Conservation (phyloP, 2,888 invertebrate genomes). For the Trimorus sp. region DNA sequence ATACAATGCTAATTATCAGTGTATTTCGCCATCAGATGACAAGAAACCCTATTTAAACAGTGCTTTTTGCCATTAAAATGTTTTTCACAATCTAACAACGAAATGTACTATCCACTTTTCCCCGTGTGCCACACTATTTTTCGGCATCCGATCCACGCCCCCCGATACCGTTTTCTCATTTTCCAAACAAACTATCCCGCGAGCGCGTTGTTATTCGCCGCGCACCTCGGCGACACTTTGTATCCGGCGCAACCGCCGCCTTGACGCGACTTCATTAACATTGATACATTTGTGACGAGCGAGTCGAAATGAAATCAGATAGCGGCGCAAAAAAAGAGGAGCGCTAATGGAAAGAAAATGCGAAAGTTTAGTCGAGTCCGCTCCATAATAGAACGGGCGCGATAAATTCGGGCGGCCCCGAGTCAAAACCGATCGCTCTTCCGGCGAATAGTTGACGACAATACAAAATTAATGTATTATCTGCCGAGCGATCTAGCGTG, state of each 20-base stretch:
- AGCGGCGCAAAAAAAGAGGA: constrained; percentile 16
- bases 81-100: too few species aligned
- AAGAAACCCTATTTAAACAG: too few species aligned
- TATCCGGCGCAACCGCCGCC: constrained; percentile 3
- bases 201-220: too few species aligned
- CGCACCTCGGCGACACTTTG: too few species aligned
- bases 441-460: constrained; percentile 72
- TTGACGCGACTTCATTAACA: constrained; percentile 27
- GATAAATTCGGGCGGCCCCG: constrained; percentile 58
- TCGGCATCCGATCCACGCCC: too few species aligned
- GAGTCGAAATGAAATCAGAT: constrained; percentile 43
- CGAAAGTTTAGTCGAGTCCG: constrained; percentile 49
- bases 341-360: constrained; percentile 57
- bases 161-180: too few species aligned
- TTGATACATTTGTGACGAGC: constrained; percentile 27
- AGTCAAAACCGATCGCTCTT: constrained; percentile 72
- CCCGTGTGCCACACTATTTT: too few species aligned
- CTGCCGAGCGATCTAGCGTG: constrained; percentile 73
- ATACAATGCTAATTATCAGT: too few species aligned
- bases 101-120: too few species aligned
- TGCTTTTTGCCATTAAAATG: too few species aligned
- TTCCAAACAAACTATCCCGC: too few species aligned
- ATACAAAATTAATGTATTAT: constrained; percentile 80
- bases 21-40: too few species aligned
- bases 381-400: constrained; percentile 41